Base-by-base conservation (phyloP, 2,113 vertebrate species). In the Nycticebus coucang region DNA sequence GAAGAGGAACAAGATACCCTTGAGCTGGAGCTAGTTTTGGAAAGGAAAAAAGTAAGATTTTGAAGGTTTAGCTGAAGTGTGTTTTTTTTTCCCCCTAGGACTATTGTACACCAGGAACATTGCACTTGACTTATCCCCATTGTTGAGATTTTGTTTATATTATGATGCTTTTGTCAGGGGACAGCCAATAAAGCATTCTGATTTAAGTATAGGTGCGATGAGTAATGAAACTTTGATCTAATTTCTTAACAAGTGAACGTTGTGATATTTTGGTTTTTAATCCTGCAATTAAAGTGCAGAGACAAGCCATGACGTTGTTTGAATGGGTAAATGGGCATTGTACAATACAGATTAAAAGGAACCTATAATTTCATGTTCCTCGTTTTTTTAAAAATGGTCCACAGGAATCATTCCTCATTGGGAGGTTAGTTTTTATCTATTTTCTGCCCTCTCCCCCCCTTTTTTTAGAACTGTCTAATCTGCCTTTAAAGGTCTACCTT, bases 1-100 rank as follows among this genome's bases (percentile, higher is more conserved):
- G 99, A 99, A 18, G 98, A 98, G n/a, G 99, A 99, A 72, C 99
- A 99, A 84, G 99, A 99, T 93, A 99, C 99, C 0, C 98, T 99
- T 0, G 99, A 99, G 69, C 97, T 99, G 96, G 99, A 99, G 96
- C 98, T 99, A 45, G 99, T 99, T 74, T 98, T 99, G 90, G 99
- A 99, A 98, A 99, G 99, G 95, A 99, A 99, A 97, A 99, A 99
- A 98, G 99, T 99, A 53, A 92, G 62, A 55, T 33, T 66, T 33
- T 62, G 8, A 72, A 72, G 53, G 12, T 81, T 78, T 60, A 21
- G 2, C 77, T 64, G 66, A 35, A 41, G 37, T 83, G 1, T 17
- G 9, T 68, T 95, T 83, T 81, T 15, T 57, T 6, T 28, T 24
- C n/a, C 62, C 35, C 21, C 90, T 21, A 11, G 2, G 83, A 41